Evolutionary conservation across 1,140 invertebrate genomes (phyloP), one percentile per base, ranked within the genome.

Genomic region (Orchesella cincta): DNA sequence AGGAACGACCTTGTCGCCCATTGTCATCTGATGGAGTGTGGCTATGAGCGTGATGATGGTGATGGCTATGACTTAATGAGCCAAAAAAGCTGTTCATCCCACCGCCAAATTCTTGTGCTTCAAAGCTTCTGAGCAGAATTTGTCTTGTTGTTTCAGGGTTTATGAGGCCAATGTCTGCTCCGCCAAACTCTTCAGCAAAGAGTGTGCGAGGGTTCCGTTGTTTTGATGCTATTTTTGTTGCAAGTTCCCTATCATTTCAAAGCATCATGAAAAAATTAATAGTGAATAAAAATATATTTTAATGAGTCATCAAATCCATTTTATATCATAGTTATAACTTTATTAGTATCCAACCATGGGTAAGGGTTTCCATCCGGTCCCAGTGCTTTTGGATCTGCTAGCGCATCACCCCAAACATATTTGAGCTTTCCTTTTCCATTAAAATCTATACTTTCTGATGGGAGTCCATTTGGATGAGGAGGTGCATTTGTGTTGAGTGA

Each of bases 361-460:
- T 95, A 95, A 57, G 91, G 90, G 77, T 88, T 85, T 81, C 93
- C 90, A 84, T 93, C 92, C 0, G 93, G 93, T 29, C 93, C 93
- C 52, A 92, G 83, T 79, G 93, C 90, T 1, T 86, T 85, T 16
- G 90, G 88, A 83, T 94, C 92, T 74, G 89, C 89, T 26, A 95
- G 86, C 0, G 93, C 94, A 84, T 95, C 92, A 8, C 94, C 94
- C 90, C 92, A 93, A 8, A 93, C 86, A 83, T 94, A 94, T 85
- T 93, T 93, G 64, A 81, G 52, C 31, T 77, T 77, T 28, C 46
- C 39, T n/a, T 54, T 52, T 16, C 52, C 73, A 46, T 46, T 51
- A 46, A 67, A 67, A 3, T 67, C 28, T 67, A 33, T n/a, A 14
- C 29, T 14, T 14, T 33, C 8, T 2, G 29, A 2, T 29, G 31